Evolutionary conservation across 2,113 vertebrate species (phyloP), one percentile per base, ranked within the genome.

Genomic region (Mirounga angustirostris): DNA sequence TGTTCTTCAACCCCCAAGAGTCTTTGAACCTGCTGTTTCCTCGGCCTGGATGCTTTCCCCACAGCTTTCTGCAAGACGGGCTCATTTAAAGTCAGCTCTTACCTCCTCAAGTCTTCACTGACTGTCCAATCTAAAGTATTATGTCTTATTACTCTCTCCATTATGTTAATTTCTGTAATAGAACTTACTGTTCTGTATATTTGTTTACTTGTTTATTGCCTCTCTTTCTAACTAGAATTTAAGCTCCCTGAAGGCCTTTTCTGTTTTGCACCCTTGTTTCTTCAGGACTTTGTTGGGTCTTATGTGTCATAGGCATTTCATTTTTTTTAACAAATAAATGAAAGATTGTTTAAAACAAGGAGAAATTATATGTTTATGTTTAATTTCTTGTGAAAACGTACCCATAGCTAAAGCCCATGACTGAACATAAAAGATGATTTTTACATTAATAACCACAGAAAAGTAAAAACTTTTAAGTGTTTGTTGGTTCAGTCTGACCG

Each of bases 401-500:
- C 80, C 52, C 26, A 67, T 40, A 63, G 79, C 58, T 74, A 26
- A 92, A 88, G 18, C 2, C 69, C 21, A 52, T 28, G 63, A 52
- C 40, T 83, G 73, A 78, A 93, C 5, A 40, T 73, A 92, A 91
- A 94, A 92, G 61, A 74, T 85, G 54, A 73, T 78, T 84, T 96
- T 95, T 87, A 90, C 9, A 81, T 67, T 86, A 86, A 43, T 26
- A 63, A 10, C 16, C 28, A 81, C 26, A 92, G 52, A 93, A 94
- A 94, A 97, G 88, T 91, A 74, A 91, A 96, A 91, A 76, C 14
- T 56, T 67, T 69, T 19, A 85, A 78, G 52, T 87, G 18, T 11
- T 89, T 95, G 94, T 73, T 28, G 30, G 36, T 30, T 96, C 33
- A 40, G 9, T 40, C 12, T 91, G 54, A 79, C 26, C 4, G 89